Conservation (phyloP, 1,140 invertebrate species). For the Euwallacea fornicatus region DNA sequence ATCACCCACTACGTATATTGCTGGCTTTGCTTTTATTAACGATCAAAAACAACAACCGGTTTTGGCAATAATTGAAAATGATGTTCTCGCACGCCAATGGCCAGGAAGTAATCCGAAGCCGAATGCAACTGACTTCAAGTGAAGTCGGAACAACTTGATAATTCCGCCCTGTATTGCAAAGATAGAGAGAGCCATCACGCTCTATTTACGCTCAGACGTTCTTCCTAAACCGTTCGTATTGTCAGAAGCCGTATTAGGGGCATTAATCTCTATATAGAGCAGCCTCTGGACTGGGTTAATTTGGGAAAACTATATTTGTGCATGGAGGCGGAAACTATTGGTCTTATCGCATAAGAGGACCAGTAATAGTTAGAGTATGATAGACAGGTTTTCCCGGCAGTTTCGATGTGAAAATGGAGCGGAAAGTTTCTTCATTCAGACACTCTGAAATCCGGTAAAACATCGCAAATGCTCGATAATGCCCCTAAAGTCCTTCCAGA, state of each 20-base stretch:
- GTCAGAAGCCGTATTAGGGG: background rate
- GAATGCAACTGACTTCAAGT: background rate
- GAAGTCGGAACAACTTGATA: background rate
- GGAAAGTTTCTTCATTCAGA: no score
- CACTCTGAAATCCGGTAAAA: no score
- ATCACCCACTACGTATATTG: background rate
- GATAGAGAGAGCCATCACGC: constrained; percentile 3
- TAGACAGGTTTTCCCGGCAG: no score
- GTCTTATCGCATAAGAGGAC: no score
- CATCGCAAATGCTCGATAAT: no score
- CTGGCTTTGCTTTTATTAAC: background rate
- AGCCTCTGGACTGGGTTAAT: background rate
- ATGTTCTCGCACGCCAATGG: background rate
- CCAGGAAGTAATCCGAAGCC: background rate
- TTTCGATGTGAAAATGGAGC: no score
- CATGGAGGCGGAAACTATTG: no score
- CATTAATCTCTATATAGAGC: constrained; percentile 4
- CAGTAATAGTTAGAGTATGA: no score
- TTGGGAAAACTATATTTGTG: background rate
- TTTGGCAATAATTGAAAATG: background rate
- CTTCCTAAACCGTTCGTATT: constrained; percentile 4
- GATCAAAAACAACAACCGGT: background rate
- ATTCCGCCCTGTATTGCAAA: background rate
- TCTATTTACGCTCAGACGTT: background rate
- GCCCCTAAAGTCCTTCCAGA: no score